Percentiles rank a stretch among this genome's conserved stretches.
phyloP scores from a whole-genome alignment of 2,888 invertebrate genomes.

The Phengaris alcon region DNA sequence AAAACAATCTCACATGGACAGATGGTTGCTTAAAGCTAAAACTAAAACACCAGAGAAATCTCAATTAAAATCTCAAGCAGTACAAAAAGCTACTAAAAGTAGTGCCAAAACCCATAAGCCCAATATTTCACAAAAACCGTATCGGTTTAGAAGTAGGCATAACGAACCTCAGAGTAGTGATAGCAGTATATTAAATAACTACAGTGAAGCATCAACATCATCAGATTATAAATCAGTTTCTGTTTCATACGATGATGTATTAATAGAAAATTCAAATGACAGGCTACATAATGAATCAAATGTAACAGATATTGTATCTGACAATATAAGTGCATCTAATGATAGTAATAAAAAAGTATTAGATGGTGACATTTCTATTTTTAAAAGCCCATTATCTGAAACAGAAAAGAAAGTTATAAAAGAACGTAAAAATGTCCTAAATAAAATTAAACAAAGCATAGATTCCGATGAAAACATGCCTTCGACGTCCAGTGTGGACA shows the following conservation, averaged over 20 bases:
- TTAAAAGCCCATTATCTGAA: constrained; percentile 13
- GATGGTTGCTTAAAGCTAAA: constrained; percentile 75
- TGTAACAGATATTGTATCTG: background rate
- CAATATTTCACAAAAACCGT: constrained; percentile 43
- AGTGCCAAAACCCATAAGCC: constrained; percentile 37
- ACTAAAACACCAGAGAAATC: constrained; percentile 73
- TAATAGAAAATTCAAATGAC: constrained; percentile 12
- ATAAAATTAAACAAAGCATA: constrained; percentile 16
- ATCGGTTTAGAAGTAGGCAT: constrained; percentile 50
- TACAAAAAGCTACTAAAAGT: constrained; percentile 18
- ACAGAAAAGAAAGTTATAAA: background rate
- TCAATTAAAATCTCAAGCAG: constrained; percentile 45
- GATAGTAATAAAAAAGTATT: background rate
- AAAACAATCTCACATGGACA: constrained; percentile 74
- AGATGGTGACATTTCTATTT: background rate
- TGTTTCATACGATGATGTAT: background rate
- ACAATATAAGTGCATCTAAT: constrained; percentile 7
- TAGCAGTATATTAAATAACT: constrained; percentile 35
- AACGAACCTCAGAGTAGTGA: constrained; percentile 50
- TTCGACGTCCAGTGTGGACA: background rate
- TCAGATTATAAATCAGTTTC: constrained; percentile 36
- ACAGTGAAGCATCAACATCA: constrained; percentile 53
- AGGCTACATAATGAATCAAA: constrained; percentile 21
- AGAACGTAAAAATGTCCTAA: constrained; percentile 6
- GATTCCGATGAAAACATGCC: constrained; percentile 2